These are phyloP conservation scores for Seriola quinqueradiata DNA, from an alignment of 2,113 vertebrate species.

Conservation along the genomic window DNA sequence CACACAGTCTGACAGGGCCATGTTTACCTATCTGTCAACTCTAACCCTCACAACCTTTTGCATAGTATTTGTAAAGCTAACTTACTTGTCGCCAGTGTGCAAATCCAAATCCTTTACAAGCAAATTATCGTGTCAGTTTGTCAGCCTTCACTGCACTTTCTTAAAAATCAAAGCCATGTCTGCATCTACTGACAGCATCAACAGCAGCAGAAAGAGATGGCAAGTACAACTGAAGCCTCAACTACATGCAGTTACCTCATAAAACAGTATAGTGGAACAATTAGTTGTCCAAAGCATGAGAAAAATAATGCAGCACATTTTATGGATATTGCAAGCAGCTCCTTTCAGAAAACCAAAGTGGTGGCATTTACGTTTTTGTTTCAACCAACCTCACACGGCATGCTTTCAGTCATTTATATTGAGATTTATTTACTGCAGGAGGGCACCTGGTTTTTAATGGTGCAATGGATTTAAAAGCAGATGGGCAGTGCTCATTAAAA, in stretches of 20 bases:
- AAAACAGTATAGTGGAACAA: background rate
- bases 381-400: background rate
- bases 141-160: conserved; percentile 4
- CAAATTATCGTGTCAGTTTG: background rate
- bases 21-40: background rate
- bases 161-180: conserved; percentile 9
- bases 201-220: background rate
- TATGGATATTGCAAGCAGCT: background rate
- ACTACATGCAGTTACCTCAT: background rate
- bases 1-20: background rate
- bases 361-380: background rate
- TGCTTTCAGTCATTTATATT: background rate
- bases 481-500: conserved; percentile 11
- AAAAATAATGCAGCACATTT: background rate
- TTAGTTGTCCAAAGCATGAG: background rate
- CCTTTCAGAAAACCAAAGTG: background rate
- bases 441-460: background rate
- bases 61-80: background rate
- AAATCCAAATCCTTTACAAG: background rate
- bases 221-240: background rate
- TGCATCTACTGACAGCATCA: background rate
- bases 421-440: background rate
- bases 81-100: background rate
- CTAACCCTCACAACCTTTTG: background rate
- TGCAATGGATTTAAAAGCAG: conserved; percentile 8